Percentiles rank a stretch among this genome's conserved stretches.
phyloP scores from a whole-genome alignment of 2,888 invertebrate genomes.

The Lypha dubia region DNA sequence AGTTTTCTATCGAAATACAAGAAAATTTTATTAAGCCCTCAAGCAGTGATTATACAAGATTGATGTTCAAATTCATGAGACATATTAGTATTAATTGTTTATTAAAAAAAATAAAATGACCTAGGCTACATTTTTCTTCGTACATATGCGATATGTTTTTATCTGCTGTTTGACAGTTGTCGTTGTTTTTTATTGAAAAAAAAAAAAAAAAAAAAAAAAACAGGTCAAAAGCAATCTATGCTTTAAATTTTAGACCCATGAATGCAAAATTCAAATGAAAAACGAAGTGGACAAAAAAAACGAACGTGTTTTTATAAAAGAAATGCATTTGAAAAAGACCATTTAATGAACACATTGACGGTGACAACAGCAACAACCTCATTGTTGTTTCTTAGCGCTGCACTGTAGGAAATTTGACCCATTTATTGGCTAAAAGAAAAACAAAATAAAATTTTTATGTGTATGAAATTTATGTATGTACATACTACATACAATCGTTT shows the following conservation, averaged over 20 bases:
- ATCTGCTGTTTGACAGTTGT: constrained; percentile 5
- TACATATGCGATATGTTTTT: constrained; percentile 15
- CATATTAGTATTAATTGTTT: no score
- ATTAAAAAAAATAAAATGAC: no score
- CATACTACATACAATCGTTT: no score
- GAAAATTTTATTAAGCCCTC: no score
- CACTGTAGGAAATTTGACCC: background rate
- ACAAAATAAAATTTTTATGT: no score
- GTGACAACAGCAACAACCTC: constrained; percentile 17
- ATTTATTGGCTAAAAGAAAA: no score
- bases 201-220: no score
- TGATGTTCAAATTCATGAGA: no score
- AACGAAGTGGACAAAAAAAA: constrained; percentile 1
- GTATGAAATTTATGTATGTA: no score
- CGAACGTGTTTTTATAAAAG: background rate
- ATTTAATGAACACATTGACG: constrained; percentile 46
- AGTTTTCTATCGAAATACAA: no score
- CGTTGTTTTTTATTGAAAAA: constrained; percentile 27
- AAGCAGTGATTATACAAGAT: no score
- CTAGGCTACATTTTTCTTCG: no score
- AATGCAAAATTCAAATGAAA: background rate
- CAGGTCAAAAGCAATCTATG: constrained; percentile 47
- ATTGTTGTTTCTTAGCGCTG: constrained; percentile 2
- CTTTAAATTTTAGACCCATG: constrained; percentile 19
- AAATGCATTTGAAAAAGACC: constrained; percentile 51